Base-by-base conservation (phyloP, 2,888 invertebrate genomes). In the Thera obeliscata region DNA sequence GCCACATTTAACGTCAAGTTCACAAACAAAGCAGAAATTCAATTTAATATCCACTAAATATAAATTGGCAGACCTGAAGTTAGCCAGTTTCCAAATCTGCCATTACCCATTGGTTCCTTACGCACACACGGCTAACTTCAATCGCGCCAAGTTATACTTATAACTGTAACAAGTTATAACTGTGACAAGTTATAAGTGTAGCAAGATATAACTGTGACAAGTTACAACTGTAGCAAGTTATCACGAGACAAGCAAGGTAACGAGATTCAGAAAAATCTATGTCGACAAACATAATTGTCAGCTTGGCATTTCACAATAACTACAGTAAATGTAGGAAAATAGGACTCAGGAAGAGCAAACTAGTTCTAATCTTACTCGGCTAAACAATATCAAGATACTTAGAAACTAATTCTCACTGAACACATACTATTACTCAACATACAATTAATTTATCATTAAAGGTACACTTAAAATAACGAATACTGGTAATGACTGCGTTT, bases 401-500 rank as follows among this genome's bases (percentile, higher is more conserved):
- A 82, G 74, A 71, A 85, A 84, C 85, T 87, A 87, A 83, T 83
- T 87, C 89, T 89, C 89, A 90, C 87, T 89, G 89, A 89, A 89
- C 87, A 89, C 87, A 85, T 67, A 41, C 67, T 61, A 69, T 61
- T 64, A 56, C 5, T 61, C 52, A 64, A 67, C 66, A 70, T 85
- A 85, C 77, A 78, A 73, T 81, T 78, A 74, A 80, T 77, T 5
- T 46, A 46, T 46, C 9, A 46, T 46, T 9, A 41, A 5, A 79
- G 74, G 67, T 61, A 56, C 58, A 57, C 63, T 69, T 66, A 69
- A 63, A 69, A 57, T 54, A 63, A 69, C 61, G 55, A 73, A 73
- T 72, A 72, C 71, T 71, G 22, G 64, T 69, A 64, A 61, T 43
- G 43, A 61, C 67, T 75, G 70, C 69, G 52, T 68, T 50, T 65